phyloP scores from a whole-genome alignment of 2,888 invertebrate species.

The Theretra japonica region DNA sequence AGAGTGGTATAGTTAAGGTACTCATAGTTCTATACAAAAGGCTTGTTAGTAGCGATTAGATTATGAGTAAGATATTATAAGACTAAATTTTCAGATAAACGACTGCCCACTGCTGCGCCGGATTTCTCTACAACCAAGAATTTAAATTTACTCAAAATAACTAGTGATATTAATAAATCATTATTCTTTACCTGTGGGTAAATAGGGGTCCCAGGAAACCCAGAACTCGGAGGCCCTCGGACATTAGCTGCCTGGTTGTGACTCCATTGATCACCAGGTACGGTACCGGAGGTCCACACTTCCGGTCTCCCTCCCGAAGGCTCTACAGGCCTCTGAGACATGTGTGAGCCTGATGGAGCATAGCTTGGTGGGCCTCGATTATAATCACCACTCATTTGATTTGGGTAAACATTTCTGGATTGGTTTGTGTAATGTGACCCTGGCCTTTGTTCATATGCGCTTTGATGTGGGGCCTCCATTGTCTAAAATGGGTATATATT shows the following conservation, averaged over 20 bases:
- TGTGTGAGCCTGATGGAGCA: neutral
- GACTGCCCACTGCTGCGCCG: too few species aligned
- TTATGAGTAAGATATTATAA: neutral
- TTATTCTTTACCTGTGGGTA: conserved; percentile 15
- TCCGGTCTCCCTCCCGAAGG: neutral
- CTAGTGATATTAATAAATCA: too few species aligned
- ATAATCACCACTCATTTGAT: conserved; percentile 37
- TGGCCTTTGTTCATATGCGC: conserved; percentile 47
- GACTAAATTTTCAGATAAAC: neutral
- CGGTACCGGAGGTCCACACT: conserved; percentile 1
- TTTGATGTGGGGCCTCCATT: conserved; percentile 38
- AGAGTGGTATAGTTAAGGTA: too few species aligned
- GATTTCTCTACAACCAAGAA: too few species aligned
- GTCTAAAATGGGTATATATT: neutral
- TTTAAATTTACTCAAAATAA: too few species aligned
- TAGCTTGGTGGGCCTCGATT: conserved; percentile 14
- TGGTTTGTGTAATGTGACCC: conserved; percentile 44
- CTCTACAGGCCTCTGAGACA: conserved; percentile 1
- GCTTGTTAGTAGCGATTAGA: too few species aligned
- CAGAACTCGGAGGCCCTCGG: neutral
- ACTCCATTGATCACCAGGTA: conserved; percentile 17
- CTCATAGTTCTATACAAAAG: too few species aligned
- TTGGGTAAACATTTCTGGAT: conserved; percentile 50
- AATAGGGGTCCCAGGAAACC: conserved; percentile 24
- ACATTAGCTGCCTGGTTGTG: neutral